phyloP scores from a whole-genome alignment of 37 sponge, comb jelly and placozoan species.

The Halichondria panicea region DNA sequence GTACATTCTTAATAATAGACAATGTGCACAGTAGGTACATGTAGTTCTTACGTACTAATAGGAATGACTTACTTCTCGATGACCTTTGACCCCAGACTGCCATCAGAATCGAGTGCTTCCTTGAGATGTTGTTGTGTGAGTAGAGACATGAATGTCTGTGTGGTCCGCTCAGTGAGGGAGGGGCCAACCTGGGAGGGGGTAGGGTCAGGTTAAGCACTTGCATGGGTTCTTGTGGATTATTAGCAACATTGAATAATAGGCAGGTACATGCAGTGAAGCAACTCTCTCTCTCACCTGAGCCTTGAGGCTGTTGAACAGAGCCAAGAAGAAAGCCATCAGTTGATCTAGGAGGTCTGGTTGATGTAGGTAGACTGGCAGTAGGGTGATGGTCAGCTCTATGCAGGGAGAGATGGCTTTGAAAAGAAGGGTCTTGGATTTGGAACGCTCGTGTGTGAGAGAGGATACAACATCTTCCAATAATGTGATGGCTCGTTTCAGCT shows the following conservation, averaged over 20 bases:
- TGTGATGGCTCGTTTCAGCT: constrained; percentile 34
- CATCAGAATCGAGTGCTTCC: constrained; percentile 42
- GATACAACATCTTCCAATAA: constrained; percentile 54
- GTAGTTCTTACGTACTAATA: too few species aligned
- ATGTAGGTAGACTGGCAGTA: constrained; percentile 49
- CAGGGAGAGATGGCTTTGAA: constrained; percentile 43
- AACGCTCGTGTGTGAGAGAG: constrained; percentile 34
- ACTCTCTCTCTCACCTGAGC: constrained; percentile 8
- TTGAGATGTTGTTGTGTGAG: constrained; percentile 66
- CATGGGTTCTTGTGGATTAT: too few species aligned
- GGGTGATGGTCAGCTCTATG: constrained; percentile 36
- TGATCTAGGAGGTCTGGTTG: constrained; percentile 54
- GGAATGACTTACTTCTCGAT: constrained; percentile 79
- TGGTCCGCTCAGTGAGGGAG: constrained; percentile 53
- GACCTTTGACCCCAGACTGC: constrained; percentile 50
- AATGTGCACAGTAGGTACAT: constrained; percentile 6
- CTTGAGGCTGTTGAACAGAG: constrained; percentile 62
- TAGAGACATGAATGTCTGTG: constrained; percentile 72
- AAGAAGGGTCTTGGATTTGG: constrained; percentile 61
- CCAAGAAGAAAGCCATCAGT: constrained; percentile 72
- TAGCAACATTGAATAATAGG: not conserved
- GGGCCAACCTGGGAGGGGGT: constrained; percentile 49
- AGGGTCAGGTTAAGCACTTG: not conserved
- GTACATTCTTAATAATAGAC: not conserved
- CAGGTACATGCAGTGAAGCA: not conserved